Base-by-base conservation (phyloP, 2,888 invertebrate genomes). In the Pyrrhopygopsis socrates region DNA sequence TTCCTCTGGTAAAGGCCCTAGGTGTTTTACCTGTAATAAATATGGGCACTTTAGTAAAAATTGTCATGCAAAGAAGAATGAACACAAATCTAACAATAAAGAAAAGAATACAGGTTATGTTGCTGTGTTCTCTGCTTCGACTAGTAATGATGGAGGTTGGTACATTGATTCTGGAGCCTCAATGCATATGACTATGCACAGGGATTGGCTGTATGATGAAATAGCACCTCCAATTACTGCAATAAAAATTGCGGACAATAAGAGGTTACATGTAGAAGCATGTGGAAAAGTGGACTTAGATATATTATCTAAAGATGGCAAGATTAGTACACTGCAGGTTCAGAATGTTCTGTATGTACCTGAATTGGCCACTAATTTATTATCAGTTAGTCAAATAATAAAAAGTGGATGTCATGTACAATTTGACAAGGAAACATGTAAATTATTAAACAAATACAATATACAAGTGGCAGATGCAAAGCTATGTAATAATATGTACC, bases 301-400 rank as follows among this genome's bases (percentile, higher is more conserved):
- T 34, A 29, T 76, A 41, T 6, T 68, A 22, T 50, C 63, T 50
- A 65, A 54, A 58, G 50, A 76, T 76, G 82, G 75, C 18, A 82
- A 54, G 4, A 71, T 20, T 18, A 71, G 63, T 24, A 65, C 60
- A 70, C 81, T 86, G n/a, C 29, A 68, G 73, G 68, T 86, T 24
- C 58, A 63, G 68, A 85, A 90, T 85, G 84, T 88, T 34, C 34
- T 91, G 8, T 91, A 75, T 80, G 83, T 87, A 22, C 91, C 91
- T 22, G 86, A 84, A 15, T 58, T 89, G 9, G 70, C 84, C 0
- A 84, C 82, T n/a, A 84, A 87, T 50, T 41, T 91, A 20, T 38
- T 89, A 15, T 89, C 87, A n/a, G 87, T 89, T 1, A 89, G 89
- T 29, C 74, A 88, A 68, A 83, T 89, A 8, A 84, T 82, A 15